phyloP scores from a whole-genome alignment of 2,113 vertebrate species.

The pig (Sus scrofa) region DNA sequence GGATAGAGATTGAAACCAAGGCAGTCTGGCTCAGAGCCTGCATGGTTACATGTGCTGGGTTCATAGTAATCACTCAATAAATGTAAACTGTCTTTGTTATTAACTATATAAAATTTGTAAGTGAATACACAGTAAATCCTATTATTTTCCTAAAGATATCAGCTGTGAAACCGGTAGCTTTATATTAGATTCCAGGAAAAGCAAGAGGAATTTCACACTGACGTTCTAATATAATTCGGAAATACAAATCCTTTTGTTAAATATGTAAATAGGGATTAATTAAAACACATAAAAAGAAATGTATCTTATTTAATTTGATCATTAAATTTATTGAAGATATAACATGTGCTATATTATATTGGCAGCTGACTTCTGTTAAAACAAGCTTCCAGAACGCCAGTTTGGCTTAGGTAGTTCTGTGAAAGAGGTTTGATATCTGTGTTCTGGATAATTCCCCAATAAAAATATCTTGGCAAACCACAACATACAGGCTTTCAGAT shows the following conservation, averaged over 20 bases:
- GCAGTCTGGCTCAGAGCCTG: neutral
- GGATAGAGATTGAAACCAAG: neutral
- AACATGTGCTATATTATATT: constrained; percentile 66
- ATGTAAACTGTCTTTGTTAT: constrained; percentile 34
- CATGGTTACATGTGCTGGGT: neutral
- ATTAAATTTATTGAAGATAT: constrained; percentile 69
- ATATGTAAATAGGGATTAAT: neutral
- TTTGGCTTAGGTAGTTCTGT: constrained; percentile 79
- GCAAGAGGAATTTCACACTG: neutral
- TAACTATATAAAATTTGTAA: neutral
- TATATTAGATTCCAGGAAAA: constrained; percentile 40
- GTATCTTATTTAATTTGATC: constrained; percentile 60
- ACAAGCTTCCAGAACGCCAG: constrained; percentile 72
- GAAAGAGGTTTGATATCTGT: constrained; percentile 67
- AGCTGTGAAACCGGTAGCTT: constrained; percentile 22
- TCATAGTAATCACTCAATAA: neutral
- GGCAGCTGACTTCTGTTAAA: constrained; percentile 75
- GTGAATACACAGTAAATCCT: neutral
- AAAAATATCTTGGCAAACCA: constrained; percentile 76
- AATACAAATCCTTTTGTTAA: constrained; percentile 19
- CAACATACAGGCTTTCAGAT: constrained; percentile 57
- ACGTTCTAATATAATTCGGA: constrained; percentile 22
- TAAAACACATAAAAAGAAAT: constrained; percentile 51
- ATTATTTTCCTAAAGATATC: constrained; percentile 41
- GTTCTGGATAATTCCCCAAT: constrained; percentile 71